A percentile compares a stretch with the other conserved stretches of the same genome.
Evolutionary conservation across 2,797 vertebrate species (phyloP).

Genomic region (Gallinago solitaria): DNA sequence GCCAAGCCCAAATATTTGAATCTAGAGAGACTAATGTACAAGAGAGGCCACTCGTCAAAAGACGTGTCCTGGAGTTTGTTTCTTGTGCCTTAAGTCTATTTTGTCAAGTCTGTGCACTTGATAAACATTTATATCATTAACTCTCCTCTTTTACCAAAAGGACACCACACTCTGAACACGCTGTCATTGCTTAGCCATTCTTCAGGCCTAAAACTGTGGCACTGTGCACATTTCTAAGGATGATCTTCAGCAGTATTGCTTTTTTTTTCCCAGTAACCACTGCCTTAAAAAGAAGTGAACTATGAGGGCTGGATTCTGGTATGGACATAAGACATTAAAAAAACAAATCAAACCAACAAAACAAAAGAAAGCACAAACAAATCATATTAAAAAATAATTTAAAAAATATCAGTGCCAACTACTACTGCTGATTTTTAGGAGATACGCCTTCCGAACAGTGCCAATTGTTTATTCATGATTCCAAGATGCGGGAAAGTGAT

Average conservation of each 20-base stretch:
- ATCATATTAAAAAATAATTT: not conserved
- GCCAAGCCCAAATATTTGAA: not conserved
- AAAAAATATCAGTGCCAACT: not conserved
- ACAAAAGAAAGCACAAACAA: not conserved
- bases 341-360: not conserved
- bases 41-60: not conserved
- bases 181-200: not conserved
- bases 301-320: not conserved
- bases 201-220: not conserved
- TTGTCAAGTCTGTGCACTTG: not conserved
- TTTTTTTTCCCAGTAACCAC: not conserved
- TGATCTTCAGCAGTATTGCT: not conserved
- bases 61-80: not conserved
- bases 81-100: not conserved
- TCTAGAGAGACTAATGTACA: not conserved
- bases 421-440: not conserved
- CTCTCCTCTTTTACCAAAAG: not conserved
- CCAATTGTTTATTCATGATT: not conserved
- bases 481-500: not conserved
- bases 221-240: not conserved
- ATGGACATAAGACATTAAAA: not conserved
- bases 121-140: not conserved
- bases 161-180: not conserved
- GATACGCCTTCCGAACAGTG: accelerated
- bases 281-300: not conserved